A percentile compares a stretch with the other conserved stretches of the same genome.
These are phyloP conservation scores for Diprion similis DNA, from an alignment of 1,140 invertebrate genomes.

Conservation along the genomic window DNA sequence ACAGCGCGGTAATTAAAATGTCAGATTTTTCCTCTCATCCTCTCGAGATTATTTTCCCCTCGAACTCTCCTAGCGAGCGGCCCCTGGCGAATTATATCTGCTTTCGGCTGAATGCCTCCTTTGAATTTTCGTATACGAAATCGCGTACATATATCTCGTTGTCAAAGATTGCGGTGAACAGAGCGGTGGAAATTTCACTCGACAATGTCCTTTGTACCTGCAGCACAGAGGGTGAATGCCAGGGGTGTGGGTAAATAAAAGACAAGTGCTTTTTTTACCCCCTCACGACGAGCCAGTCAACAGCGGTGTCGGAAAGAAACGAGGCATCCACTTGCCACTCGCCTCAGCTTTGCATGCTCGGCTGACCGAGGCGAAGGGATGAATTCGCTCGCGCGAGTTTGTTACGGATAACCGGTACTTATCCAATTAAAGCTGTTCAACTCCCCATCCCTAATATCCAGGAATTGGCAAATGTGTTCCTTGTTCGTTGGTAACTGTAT, in stretches of 20 bases:
- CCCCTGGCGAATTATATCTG: not conserved
- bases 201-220: not conserved
- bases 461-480: no score
- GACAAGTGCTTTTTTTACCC: not conserved
- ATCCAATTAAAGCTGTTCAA: not conserved
- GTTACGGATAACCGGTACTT: conserved; percentile 1
- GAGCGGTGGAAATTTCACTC: not conserved
- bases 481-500: no score
- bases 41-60: not conserved
- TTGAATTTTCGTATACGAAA: not conserved
- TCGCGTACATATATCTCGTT: not conserved
- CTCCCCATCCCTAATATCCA: not conserved
- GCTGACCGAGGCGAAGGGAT: not conserved
- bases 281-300: not conserved
- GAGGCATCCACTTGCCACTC: not conserved
- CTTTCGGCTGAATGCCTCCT: not conserved
- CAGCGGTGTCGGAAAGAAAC: not conserved
- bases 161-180: not conserved
- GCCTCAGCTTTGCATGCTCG: not conserved
- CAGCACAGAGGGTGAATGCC: not conserved
- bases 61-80: not conserved
- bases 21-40: not conserved
- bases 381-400: not conserved
- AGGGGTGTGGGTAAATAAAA: not conserved
- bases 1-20: not conserved